phyloP scores from a whole-genome alignment of 1,140 invertebrate species.

The Hesperophylax magnus region DNA sequence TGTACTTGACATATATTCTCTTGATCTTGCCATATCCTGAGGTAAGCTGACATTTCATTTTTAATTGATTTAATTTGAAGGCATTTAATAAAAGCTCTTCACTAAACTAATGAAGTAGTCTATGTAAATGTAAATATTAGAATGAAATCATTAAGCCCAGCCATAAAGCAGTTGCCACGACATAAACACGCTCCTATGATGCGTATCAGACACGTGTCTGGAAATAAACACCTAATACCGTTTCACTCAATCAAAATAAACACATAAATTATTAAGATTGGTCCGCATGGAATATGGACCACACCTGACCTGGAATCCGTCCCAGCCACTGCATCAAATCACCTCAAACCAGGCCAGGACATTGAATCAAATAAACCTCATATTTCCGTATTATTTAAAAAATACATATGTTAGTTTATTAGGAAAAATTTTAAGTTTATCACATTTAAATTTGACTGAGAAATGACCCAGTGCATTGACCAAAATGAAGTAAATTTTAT shows the following conservation, averaged over 20 bases:
- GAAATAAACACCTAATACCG: slow-evolving; percentile 13
- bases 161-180: background rate
- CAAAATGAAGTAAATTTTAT: background rate
- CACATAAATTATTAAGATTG: slow-evolving; percentile 21
- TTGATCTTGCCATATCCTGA: too few species aligned
- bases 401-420: too few species aligned
- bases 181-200: background rate
- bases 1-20: too few species aligned
- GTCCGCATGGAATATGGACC: background rate
- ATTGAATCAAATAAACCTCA: background rate
- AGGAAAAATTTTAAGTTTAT: too few species aligned
- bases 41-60: too few species aligned
- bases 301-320: background rate
- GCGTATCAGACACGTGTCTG: slow-evolving; percentile 4
- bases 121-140: background rate
- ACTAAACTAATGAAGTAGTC: background rate
- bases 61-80: background rate
- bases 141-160: background rate
- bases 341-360: background rate
- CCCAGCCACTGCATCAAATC: background rate
- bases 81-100: background rate
- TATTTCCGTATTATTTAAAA: background rate
- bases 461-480: background rate
- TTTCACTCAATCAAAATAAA: slow-evolving; percentile 22
- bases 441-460: too few species aligned